Evolutionary conservation across 2,888 invertebrate genomes (phyloP).

Genomic region (Cylindroiulus punctatus): DNA sequence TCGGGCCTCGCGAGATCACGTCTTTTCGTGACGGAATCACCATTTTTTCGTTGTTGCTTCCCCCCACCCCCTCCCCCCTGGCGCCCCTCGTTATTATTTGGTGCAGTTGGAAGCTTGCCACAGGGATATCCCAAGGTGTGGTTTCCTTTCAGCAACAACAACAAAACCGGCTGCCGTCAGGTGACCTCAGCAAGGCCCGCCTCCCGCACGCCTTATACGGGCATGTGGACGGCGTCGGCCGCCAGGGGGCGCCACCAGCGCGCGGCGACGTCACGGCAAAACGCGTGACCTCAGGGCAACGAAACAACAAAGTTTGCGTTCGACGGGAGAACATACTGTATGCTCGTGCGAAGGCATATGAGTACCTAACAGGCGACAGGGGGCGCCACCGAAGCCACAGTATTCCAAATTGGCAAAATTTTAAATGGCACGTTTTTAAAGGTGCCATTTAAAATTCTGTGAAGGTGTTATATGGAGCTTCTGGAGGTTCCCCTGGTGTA

Average conservation of each 20-base stretch:
- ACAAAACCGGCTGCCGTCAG: conserved; percentile 21
- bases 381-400: not conserved
- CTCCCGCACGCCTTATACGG: not conserved
- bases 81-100: not conserved
- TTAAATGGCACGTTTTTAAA: too few species aligned
- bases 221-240: not conserved
- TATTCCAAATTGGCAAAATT: too few species aligned
- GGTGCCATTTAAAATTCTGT: too few species aligned
- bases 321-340: too few species aligned
- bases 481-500: too few species aligned
- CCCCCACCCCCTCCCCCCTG: not conserved
- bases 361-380: not conserved
- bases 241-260: not conserved
- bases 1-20: conserved; percentile 1
- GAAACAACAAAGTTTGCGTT: not conserved
- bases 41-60: not conserved
- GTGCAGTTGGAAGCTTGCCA: conserved; percentile 21
- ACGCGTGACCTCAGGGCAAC: too few species aligned
- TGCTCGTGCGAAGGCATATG: not conserved
- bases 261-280: too few species aligned
- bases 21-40: not conserved
- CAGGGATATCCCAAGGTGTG: conserved; percentile 26
- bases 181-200: not conserved
- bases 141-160: conserved; percentile 20
- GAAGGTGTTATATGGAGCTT: too few species aligned